Evolutionary conservation across 2,113 vertebrate genomes (phyloP), one percentile per base, ranked within the genome.

Genomic region (Ciconia boyciana): DNA sequence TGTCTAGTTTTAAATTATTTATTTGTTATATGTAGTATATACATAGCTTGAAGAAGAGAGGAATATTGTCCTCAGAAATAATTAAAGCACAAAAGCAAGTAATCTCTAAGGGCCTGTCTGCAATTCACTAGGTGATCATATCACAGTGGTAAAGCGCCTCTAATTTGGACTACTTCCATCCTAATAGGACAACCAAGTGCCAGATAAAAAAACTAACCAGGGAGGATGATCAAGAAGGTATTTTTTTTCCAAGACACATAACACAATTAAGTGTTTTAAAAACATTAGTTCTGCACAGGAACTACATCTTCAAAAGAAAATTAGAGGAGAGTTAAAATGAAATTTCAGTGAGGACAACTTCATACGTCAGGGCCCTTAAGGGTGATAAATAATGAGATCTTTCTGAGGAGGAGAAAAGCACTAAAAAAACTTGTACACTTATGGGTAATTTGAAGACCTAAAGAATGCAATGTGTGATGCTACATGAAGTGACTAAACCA

Each of bases 71-170:
- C 87, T 95, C 70, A 92, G 81, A 94, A 96, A 88, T 89, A 89
- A 97, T 96, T 95, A 93, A 76, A 96, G 6, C 36, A 83, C 52
- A 84, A 89, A 71, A 75, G 6, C n/a, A 82, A 87, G 18, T 54
- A 90, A 83, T 72, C 65, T 95, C 83, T 75, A 75, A 83, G 25
- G 70, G 8, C 3, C n/a, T 34, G 9, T 49, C 36, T 94, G 48
- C 71, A 97, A 95, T 94, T 96, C 95, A 82, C 22, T 90, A 13
- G 24, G 7, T 60, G 78, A 96, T 95, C 55, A 77, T 86, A 90
- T 92, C 75, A 90, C 66, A 49, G 22, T 84, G 66, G 24, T 81
- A 92, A 77, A 0, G 0, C 39, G 89, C 21, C 49, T 90, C 21
- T 96, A 57, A 96, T 90, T 87, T 94, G 54, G 70, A 75, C 44